phyloP scores from a whole-genome alignment of 2,797 vertebrate species.

The Hipposideros larvatus region DNA sequence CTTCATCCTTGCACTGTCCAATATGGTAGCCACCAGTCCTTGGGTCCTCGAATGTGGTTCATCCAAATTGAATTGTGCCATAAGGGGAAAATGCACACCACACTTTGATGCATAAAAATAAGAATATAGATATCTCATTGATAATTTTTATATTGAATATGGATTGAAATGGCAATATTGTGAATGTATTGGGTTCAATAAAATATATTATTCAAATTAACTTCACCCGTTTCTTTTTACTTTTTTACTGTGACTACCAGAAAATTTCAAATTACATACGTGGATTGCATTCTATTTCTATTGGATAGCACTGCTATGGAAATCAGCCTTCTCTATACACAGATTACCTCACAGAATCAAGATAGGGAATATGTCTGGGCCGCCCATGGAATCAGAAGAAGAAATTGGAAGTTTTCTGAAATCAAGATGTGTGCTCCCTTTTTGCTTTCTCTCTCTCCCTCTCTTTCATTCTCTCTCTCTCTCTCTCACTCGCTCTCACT shows the following conservation, averaged over 20 bases:
- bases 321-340: neutral
- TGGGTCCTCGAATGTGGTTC: neutral
- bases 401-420: neutral
- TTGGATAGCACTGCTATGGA: neutral
- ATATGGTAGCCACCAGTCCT: neutral
- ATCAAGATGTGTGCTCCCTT: neutral
- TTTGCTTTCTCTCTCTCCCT: neutral
- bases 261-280: neutral
- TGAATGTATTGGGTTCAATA: neutral
- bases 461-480: neutral
- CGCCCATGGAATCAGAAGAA: neutral
- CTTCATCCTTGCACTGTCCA: neutral
- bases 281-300: neutral
- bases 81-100: neutral
- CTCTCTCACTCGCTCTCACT: neutral
- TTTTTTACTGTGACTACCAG: neutral
- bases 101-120: neutral
- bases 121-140: neutral
- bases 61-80: neutral
- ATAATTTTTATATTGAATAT: neutral
- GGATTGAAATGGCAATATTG: neutral
- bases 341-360: constrained; percentile 1
- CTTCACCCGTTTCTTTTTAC: constrained; percentile 8
- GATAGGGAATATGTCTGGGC: neutral
- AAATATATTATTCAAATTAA: neutral